Conservation (phyloP, 2,113 vertebrate species). For the Phylloscopus trochilus region DNA sequence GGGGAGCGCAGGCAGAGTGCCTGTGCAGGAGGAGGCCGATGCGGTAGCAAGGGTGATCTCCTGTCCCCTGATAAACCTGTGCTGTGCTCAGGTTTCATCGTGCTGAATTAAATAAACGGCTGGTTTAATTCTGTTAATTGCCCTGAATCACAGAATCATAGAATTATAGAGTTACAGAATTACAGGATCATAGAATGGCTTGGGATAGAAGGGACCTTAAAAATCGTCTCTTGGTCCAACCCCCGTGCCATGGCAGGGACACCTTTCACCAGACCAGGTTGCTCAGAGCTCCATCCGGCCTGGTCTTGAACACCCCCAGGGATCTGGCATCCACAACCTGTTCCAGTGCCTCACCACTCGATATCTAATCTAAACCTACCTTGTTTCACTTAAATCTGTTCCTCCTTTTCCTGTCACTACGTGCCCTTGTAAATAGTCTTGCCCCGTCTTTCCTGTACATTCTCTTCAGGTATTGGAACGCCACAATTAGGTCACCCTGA, state of each 20-base stretch:
- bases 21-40: background rate
- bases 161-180: background rate
- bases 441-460: background rate
- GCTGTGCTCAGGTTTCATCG: background rate
- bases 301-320: background rate
- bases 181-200: too few relatives aligned
- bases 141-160: background rate
- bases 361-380: background rate
- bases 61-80: background rate
- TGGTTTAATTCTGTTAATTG: background rate
- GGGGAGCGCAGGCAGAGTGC: background rate
- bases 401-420: background rate
- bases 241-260: rapidly evolving
- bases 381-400: background rate
- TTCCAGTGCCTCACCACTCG: background rate
- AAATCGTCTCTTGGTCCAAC: background rate
- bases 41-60: background rate
- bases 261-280: rapidly evolving
- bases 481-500: background rate
- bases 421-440: background rate
- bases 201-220: background rate
- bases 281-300: background rate
- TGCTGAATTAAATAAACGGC: background rate
- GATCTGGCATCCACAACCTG: background rate
- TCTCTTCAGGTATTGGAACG: background rate